These are phyloP conservation scores for Pelusios castaneus DNA, from an alignment of 2,113 vertebrate species.

Conservation along the genomic window DNA sequence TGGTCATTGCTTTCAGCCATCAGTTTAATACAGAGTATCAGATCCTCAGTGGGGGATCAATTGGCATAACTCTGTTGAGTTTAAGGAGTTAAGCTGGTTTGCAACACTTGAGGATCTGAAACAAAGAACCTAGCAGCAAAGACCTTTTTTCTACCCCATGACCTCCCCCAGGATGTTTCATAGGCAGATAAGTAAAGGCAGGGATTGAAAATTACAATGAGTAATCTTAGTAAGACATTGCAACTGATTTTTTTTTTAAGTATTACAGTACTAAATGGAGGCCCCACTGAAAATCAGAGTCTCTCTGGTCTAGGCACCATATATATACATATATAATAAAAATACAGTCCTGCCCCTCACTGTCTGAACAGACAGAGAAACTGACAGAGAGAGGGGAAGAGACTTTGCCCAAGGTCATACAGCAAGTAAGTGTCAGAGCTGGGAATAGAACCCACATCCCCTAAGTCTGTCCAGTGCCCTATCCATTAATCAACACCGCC, in stretches of 20 bases:
- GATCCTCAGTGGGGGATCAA: not conserved
- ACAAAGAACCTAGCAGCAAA: not conserved
- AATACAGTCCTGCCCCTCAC: not conserved
- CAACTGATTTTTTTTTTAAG: conserved; percentile 25
- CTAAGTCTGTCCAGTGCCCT: not conserved
- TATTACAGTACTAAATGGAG: not conserved
- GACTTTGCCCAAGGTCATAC: not conserved
- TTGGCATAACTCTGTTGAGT: not conserved
- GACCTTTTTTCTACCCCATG: not conserved
- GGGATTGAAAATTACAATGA: not conserved
- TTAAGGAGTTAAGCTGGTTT: not conserved
- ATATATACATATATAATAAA: not conserved
- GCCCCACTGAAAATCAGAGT: not conserved
- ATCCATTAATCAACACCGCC: not conserved
- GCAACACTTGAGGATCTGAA: not conserved
- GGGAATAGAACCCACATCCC: not conserved
- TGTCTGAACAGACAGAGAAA: not conserved
- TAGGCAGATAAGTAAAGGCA: not conserved
- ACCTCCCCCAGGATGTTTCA: not conserved
- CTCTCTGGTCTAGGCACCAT: not conserved
- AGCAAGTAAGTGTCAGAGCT: not conserved
- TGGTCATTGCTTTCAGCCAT: not conserved
- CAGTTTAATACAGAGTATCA: not conserved
- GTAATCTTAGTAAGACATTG: not conserved
- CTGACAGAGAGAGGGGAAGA: not conserved